Conservation (phyloP, 2,888 invertebrate species). For the Pollenia labialis region DNA sequence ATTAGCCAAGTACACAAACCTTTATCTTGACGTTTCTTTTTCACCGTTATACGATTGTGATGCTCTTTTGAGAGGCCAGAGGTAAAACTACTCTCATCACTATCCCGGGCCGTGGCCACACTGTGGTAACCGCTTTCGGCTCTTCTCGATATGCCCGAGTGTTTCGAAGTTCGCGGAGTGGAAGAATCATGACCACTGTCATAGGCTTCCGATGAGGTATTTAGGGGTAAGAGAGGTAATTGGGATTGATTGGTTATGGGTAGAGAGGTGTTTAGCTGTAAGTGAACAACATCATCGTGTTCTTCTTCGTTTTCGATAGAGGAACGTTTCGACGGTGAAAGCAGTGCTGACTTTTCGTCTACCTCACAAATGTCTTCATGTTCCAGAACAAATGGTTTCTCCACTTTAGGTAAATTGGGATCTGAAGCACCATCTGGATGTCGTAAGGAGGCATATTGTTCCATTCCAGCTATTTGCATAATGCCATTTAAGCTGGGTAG, state of each 20-base stretch:
- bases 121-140: slow-evolving; percentile 97
- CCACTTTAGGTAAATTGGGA: slow-evolving; percentile 88
- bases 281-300: slow-evolving; percentile 75
- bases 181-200: slow-evolving; percentile 94
- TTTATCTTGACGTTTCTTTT: slow-evolving; percentile 89
- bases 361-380: slow-evolving; percentile 82
- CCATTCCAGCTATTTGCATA: slow-evolving; percentile 86
- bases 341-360: slow-evolving; percentile 81
- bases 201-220: slow-evolving; percentile 87
- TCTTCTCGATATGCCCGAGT: slow-evolving; percentile 91
- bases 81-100: slow-evolving; percentile 94
- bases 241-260: slow-evolving; percentile 82
- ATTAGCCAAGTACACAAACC: slow-evolving; percentile 91
- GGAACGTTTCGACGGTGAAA: slow-evolving; percentile 79
- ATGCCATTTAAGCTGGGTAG: slow-evolving; percentile 87
- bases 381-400: slow-evolving; percentile 80
- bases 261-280: slow-evolving; percentile 76
- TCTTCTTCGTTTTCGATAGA: slow-evolving; percentile 77
- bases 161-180: slow-evolving; percentile 92
- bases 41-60: slow-evolving; percentile 81
- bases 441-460: slow-evolving; percentile 89
- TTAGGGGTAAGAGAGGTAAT: slow-evolving; percentile 82
- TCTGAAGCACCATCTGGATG: slow-evolving; percentile 97
- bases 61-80: slow-evolving; percentile 86
- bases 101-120: slow-evolving; percentile 90